Evolutionary conservation across 2,113 vertebrate species (phyloP), one percentile per base, ranked within the genome.

Genomic region (Leucoraja erinaceus): DNA sequence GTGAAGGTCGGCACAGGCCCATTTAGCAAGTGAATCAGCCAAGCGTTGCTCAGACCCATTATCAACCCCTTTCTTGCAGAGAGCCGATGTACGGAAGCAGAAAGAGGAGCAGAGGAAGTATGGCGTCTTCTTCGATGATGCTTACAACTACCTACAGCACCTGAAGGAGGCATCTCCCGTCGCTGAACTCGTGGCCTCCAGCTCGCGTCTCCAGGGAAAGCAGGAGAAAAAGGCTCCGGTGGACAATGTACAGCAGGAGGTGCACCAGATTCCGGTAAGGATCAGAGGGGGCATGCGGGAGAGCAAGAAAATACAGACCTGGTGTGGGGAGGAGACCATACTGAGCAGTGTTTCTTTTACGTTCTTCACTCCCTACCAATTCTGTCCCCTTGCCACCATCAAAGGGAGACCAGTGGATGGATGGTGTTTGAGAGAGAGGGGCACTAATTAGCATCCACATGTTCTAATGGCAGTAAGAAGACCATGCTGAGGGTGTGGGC

Each of bases 101-200:
- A 97, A 79, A 16, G 97, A 97, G 72, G 97, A 98, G 88, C 98
- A 99, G 95, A 96, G 98, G 93, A 94, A 98, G 1, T 99, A 97
- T 7, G 98, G 99, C 0, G 97, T 99, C 28, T 99, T 99, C 95
- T 99, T 98, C 74, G 99, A 99, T 56, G 99, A 99, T 20, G 97
- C 98, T 93, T 99, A 99, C 74, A 94, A 99, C 95, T 99, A 99
- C 95, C 95, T 99, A 94, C 99, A 99, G 94, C 99, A 99, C 94
- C 97, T 99, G 92, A 98, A 96, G 95, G 98, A 99, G 94, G 93
- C 96, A 0, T 94, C 95, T 0, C 95, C 94, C 12, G 93, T 95
- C 0, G 93, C 95, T 0, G 98, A 99, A 95, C 97, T 99, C 28
- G 95, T 99, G 93, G 96, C 96, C 0, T 93, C 96, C 9, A 93